Evolutionary conservation across 2,888 invertebrate species (phyloP).

Genomic region (Cephonodes hylas): DNA sequence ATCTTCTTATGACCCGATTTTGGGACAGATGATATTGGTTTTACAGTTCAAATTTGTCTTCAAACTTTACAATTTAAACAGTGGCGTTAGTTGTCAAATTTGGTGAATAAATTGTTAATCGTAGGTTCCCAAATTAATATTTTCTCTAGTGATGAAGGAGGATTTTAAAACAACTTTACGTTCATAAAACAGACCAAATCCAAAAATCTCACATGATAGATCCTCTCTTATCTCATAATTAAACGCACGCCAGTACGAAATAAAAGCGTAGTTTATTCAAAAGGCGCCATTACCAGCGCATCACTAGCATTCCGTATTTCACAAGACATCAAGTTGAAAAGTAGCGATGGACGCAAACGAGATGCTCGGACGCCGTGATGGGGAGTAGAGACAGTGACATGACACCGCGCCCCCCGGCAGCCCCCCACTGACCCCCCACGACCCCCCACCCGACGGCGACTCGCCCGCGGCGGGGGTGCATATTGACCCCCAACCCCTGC

Average conservation of each 20-base stretch:
- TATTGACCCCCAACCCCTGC: slow-evolving; percentile 58
- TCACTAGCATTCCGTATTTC: slow-evolving; percentile 42
- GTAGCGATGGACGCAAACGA: slow-evolving; percentile 73
- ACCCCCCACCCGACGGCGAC: slow-evolving; percentile 29
- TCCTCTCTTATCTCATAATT: background rate
- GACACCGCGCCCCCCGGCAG: slow-evolving; percentile 50
- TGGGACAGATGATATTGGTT: no score
- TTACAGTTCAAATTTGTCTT: no score
- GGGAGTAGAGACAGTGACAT: slow-evolving; percentile 78
- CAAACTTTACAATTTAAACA: no score
- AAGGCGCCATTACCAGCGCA: slow-evolving; percentile 15
- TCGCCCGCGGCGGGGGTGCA: slow-evolving; percentile 38
- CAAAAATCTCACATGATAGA: background rate
- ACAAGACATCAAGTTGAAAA: slow-evolving; percentile 67
- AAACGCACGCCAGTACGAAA: background rate
- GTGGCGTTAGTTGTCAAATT: no score
- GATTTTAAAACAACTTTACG: no score
- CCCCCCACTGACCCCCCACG: slow-evolving; percentile 32
- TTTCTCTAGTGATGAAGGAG: no score
- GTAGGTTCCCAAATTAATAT: no score
- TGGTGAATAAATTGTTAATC: no score
- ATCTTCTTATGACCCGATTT: no score
- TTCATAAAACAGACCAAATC: background rate
- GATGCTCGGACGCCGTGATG: slow-evolving; percentile 66
- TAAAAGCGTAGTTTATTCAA: background rate